Conservation (phyloP, 2,113 vertebrate species). For the Megaceryle torquata region DNA sequence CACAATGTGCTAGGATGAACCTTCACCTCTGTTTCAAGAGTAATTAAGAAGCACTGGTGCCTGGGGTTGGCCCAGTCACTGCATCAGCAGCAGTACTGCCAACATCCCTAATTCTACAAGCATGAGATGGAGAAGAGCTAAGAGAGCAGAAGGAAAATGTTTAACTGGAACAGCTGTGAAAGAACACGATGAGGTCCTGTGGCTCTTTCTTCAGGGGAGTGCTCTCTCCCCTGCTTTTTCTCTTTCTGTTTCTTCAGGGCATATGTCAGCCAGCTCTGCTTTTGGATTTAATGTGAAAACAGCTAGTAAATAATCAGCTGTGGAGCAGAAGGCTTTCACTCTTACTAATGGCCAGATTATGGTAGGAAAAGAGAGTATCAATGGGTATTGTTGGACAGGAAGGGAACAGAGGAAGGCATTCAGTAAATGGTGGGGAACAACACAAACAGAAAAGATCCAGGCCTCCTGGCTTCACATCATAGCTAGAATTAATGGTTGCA, state of each 20-base stretch:
- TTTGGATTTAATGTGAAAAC: not conserved
- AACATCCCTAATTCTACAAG: not conserved
- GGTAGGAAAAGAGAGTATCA: not conserved
- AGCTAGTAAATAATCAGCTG: not conserved
- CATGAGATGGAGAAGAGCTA: not conserved
- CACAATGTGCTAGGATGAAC: not conserved
- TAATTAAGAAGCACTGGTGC: not conserved
- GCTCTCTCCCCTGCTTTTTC: not conserved
- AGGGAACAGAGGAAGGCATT: not conserved
- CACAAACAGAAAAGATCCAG: not conserved
- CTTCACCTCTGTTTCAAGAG: not conserved
- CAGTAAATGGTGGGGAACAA: not conserved
- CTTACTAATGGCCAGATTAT: not conserved
- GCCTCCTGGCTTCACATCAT: not conserved
- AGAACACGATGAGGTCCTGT: not conserved
- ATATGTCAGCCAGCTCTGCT: not conserved
- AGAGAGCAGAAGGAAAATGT: not conserved
- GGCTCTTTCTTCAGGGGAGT: not conserved
- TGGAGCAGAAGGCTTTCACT: not conserved
- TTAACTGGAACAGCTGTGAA: not conserved
- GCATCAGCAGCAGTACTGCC: not conserved
- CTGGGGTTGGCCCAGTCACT: not conserved
- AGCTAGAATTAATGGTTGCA: not conserved
- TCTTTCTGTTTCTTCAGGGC: not conserved
- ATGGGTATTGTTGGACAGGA: not conserved